A percentile compares a stretch with the other conserved stretches of the same genome.
Evolutionary conservation across 2,113 vertebrate species (phyloP).

Genomic region (Perccottus glenii): DNA sequence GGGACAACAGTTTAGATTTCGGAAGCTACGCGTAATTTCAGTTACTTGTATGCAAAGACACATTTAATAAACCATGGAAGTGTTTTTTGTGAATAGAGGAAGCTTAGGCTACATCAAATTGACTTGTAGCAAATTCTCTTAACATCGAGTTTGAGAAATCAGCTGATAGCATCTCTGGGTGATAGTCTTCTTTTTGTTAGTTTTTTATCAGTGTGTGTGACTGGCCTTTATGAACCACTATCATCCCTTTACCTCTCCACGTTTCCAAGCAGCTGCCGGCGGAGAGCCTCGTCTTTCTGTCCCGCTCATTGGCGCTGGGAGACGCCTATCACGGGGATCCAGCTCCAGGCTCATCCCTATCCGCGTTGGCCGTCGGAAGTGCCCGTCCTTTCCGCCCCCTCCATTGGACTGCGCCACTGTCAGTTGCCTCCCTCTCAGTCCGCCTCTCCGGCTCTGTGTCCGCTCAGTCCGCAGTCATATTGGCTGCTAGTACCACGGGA

Average conservation of each 20-base stretch:
- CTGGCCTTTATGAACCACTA: conserved; percentile 29
- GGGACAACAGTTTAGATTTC: too few relatives aligned
- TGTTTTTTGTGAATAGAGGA: too few relatives aligned
- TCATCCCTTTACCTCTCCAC: conserved; percentile 76
- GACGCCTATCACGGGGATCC: conserved; percentile 61
- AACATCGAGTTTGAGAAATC: too few relatives aligned
- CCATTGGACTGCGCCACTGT: conserved; percentile 68
- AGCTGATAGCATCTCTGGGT: not conserved
- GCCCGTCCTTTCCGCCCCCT: conserved; percentile 8
- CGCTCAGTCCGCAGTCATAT: conserved; percentile 72
- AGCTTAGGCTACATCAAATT: too few relatives aligned
- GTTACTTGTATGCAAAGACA: too few relatives aligned
- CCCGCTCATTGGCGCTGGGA: conserved; percentile 60
- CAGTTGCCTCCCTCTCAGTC: conserved; percentile 57
- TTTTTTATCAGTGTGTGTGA: conserved; percentile 24
- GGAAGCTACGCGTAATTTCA: too few relatives aligned
- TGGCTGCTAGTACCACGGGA: conserved; percentile 69
- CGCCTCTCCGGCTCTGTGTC: conserved; percentile 65
- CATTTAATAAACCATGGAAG: too few relatives aligned
- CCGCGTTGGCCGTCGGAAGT: conserved; percentile 62
- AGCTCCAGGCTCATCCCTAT: conserved; percentile 54
- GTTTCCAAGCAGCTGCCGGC: conserved; percentile 76
- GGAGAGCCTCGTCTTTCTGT: conserved; percentile 16
- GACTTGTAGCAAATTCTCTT: too few relatives aligned
- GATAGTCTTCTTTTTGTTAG: not conserved